Percentiles rank a stretch among this genome's conserved stretches.
Evolutionary conservation across 2,797 vertebrate species (phyloP).

Genomic region (Anguilla megastoma): DNA sequence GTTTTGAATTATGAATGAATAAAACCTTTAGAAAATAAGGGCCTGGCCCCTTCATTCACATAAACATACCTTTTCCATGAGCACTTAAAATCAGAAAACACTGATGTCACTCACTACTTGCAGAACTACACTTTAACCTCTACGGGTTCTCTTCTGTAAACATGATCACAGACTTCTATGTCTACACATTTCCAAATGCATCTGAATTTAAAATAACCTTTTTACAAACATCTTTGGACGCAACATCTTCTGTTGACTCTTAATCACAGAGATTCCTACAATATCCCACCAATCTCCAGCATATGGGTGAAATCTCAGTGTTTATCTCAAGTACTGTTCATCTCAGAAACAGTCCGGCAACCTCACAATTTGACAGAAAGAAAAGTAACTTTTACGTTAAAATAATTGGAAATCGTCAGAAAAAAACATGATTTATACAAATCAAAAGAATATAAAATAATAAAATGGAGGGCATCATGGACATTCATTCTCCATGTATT

Average conservation of each 20-base stretch:
- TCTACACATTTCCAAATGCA: constrained; percentile 27
- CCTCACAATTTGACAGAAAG: constrained; percentile 4
- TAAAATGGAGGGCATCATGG: not conserved
- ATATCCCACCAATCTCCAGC: not conserved
- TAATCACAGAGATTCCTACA: constrained; percentile 14
- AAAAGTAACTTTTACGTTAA: not conserved
- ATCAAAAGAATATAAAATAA: not conserved
- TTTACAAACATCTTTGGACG: constrained; percentile 26
- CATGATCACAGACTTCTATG: constrained; percentile 35
- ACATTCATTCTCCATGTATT: constrained; percentile 20
- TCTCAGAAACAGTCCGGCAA: not conserved
- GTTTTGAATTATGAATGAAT: constrained; percentile 32
- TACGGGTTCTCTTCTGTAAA: constrained; percentile 43
- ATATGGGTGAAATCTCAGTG: not conserved
- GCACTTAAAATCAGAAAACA: constrained; percentile 15
- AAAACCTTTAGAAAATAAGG: constrained; percentile 29
- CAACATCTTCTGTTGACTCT: not conserved
- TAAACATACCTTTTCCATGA: constrained; percentile 32
- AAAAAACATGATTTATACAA: not conserved
- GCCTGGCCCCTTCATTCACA: constrained; percentile 32
- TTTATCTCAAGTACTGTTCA: not conserved
- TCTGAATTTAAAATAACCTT: constrained; percentile 19
- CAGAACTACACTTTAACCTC: constrained; percentile 21
- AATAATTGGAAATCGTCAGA: not conserved
- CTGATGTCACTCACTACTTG: constrained; percentile 17